Evolutionary conservation across 2,888 invertebrate genomes (phyloP), one percentile per base, ranked within the genome.

Genomic region (Agrochola lota): DNA sequence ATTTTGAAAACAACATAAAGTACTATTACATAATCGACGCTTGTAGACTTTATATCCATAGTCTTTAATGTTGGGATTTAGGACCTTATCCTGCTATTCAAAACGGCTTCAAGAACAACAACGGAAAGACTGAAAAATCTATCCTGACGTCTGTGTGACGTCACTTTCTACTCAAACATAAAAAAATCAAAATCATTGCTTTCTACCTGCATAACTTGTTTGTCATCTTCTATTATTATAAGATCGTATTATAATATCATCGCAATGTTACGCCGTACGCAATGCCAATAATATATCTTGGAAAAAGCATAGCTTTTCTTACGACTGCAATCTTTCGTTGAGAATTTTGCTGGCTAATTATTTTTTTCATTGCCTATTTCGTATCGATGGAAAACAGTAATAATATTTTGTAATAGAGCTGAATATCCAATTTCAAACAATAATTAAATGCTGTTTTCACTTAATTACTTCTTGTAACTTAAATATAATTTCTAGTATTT

Each of bases 391-490:
- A 40, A 77, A 59, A 26, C 17, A 52, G 49, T 17, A 57, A 30
- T 7, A 46, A 64, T 77, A 11, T 63, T 64, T 35, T 23, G n/a
- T 40, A 11, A 52, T 77, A 9, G 46, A 69, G 49, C 59, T 49
- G 0, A 49, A 69, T 46, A 35, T 71, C 35, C 15, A 35, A 78
- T 70, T 60, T 52, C 7, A 26, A 71, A 23, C 26, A 78, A 9
- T 9, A 17, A 40, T 64, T 76, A 4, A 49, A 23, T 17, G 20
- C 15, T 9, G n/a, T 55, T 60, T 71, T 43, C 17, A 43, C 52
- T 67, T 15, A 1, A 30, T 71, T 35, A 57, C 59, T 73, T 69
- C 43, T 52, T 59, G 43, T 26, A 43, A 59, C 43, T 55, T 66
- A 1, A 46, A 40, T n/a, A 43, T 6, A 46, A 26, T 26, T n/a